Percentiles rank a stretch among this genome's conserved stretches.
These are phyloP conservation scores for Scaptomyza flava DNA, from an alignment of 2,888 invertebrate genomes.

Conservation along the genomic window DNA sequence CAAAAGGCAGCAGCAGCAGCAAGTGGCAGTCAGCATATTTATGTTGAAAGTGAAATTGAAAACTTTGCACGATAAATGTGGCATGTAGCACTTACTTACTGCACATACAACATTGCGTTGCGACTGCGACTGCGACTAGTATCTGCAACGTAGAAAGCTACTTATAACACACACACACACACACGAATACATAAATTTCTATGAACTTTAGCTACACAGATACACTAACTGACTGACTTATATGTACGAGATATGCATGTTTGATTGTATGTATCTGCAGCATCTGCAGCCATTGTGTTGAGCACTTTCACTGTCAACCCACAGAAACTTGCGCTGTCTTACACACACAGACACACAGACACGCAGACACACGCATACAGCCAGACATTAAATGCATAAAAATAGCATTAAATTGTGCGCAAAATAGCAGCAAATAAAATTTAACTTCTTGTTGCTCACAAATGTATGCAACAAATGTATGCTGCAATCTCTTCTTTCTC, in stretches of 20 bases:
- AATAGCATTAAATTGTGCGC: conserved; percentile 76
- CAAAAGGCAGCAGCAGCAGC: conserved; percentile 33
- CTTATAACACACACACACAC: conserved; percentile 33
- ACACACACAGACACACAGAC: conserved; percentile 26
- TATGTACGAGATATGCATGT: neutral
- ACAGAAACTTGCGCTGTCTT: conserved; percentile 53
- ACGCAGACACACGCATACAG: conserved; percentile 7
- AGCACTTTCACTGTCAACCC: conserved; percentile 65
- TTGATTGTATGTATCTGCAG: conserved; percentile 27
- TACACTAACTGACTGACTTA: conserved; percentile 2
- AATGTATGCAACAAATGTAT: conserved; percentile 66
- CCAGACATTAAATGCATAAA: conserved; percentile 74
- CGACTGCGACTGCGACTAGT: conserved; percentile 15
- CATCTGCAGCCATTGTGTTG: conserved; percentile 44
- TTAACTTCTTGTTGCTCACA: conserved; percentile 48
- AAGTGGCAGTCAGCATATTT: conserved; percentile 60
- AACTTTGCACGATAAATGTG: conserved; percentile 67
- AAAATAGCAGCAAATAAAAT: conserved; percentile 74
- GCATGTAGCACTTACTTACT: conserved; percentile 26
- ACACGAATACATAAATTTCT: conserved; percentile 1
- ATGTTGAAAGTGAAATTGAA: conserved; percentile 80
- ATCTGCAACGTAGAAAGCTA: conserved; percentile 22
- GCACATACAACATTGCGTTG: conserved; percentile 10
- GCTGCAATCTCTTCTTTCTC: conserved; percentile 23
- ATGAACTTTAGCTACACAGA: neutral